Evolutionary conservation across 2,797 vertebrate genomes (phyloP), one percentile per base, ranked within the genome.

Genomic region (Enteromius viviparus): DNA sequence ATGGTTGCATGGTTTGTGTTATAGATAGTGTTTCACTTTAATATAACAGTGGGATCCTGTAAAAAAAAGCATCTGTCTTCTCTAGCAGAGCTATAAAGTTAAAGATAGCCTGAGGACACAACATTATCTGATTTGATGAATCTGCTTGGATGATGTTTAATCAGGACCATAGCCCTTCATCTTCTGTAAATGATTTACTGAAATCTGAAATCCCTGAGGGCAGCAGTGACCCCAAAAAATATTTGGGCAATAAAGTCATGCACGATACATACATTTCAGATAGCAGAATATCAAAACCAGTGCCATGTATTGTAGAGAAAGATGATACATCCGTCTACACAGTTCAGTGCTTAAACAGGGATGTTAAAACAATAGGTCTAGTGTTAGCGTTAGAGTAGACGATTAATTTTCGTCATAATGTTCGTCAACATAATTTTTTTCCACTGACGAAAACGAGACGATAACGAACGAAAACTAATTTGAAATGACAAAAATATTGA

Each of bases 1-100:
- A 32, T 89, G 88, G 87, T 90, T 90, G 89, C 85, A 84, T 85
- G 87, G 70, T 68, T 78, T 21, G 47, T 82, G 45, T 72, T 78
- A 53, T 78, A 64, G 80, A 78, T 72, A 62, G 76, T 32, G 55
- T 76, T 42, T 76, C 62, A 26, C 51, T 75, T 55, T 85, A 71
- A 64, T 65, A 55, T 71, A 70, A 76, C 45, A 29, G 60, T 53
- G 45, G n/a, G 26, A 34, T 72, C 55, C 40, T 60, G 79, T 80
- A 70, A 62, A 72, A 37, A 55, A 34, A 53, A 47, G 58, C 55
- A 74, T 70, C 55, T 64, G 80, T 60, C 14, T 32, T 62, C n/a
- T 62, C 62, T 64, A 32, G 29, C 62, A 64, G 29, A 32, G 62
- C 62, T 17, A 21, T 71, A 60, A 72, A 72, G 58, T 10, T 42